Evolutionary conservation across 2,113 vertebrate species (phyloP), one percentile per base, ranked within the genome.

Genomic region (Paralichthys olivaceus): DNA sequence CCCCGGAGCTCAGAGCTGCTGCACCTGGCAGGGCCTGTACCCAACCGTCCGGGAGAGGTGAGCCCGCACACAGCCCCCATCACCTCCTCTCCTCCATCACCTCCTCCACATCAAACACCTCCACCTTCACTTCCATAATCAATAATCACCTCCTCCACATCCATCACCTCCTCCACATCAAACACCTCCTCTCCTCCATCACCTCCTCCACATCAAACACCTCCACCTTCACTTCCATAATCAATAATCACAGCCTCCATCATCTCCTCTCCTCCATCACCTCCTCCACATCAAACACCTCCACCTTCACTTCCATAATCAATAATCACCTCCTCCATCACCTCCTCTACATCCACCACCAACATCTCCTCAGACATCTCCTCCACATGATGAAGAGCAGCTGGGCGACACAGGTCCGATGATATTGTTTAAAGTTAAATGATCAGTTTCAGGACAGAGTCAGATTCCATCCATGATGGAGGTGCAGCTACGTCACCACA

Each of bases 41-140:
- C 96, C 97, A 56, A 98, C 96, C 90, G 98, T 99, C 84, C 91
- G 98, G 86, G 98, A 99, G 91, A 96, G 98, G 98, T 99, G 89
- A 90, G 94, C 19, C 1, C 4, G 2, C 26, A 13, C 23, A 17
- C 22, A 23, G 5, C 49, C 19, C 7, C 20, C 47, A 51, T 20
- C 47, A 19, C 47, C 47, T 19, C 47, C 13, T 9, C 45, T 47
- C 2, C 45, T 1, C 45, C 45, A 47, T 14, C 45, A 15, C 45
- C 45, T 37, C 2, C 34, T 37, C 34, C 17, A n/a, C 49, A 47
- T n/a, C 17, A 5, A 11, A 12, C 51, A 54, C 51, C n/a, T 22
- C 20, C 51, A 11, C 51, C 51, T 23, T 1, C n/a, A 54, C 51
- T 1, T 51, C 20, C 51, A n/a, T 7, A 12, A n/a, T 47, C 45